Percentiles rank a stretch among this genome's conserved stretches.
phyloP scores from a whole-genome alignment of 2,797 vertebrate genomes.

The Selene dorsalis region DNA sequence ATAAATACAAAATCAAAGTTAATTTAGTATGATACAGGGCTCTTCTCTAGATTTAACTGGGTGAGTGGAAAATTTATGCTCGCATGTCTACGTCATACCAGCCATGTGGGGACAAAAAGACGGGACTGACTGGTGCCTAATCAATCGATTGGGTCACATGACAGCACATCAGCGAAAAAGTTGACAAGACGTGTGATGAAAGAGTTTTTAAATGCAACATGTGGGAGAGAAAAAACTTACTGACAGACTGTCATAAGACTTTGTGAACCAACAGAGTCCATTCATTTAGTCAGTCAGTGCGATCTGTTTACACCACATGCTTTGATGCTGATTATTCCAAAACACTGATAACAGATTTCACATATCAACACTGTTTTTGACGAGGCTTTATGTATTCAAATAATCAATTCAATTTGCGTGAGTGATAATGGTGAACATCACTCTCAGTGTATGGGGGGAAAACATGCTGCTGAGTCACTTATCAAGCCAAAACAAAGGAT shows the following conservation, averaged over 20 bases:
- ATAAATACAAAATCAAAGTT: constrained; percentile 1
- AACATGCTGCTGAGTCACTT: constrained; percentile 6
- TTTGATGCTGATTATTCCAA: constrained; percentile 9
- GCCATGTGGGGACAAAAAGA: background rate
- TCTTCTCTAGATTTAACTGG: background rate
- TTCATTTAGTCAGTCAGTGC: constrained; percentile 14
- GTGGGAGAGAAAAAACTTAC: constrained; percentile 11
- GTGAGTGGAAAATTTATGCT: background rate
- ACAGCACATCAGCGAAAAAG: constrained; percentile 10
- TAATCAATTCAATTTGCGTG: constrained; percentile 2
- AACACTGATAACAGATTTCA: constrained; percentile 3
- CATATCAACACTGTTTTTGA: background rate
- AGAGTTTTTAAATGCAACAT: background rate
- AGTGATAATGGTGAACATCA: background rate
- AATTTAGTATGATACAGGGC: background rate
- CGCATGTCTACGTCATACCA: background rate
- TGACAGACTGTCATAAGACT: constrained; percentile 42
- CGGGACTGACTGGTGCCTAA: background rate
- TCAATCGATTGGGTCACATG: constrained; percentile 27
- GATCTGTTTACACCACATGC: constrained; percentile 5
- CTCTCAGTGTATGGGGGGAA: background rate
- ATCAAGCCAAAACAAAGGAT: constrained; percentile 12
- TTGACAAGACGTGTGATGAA: constrained; percentile 5
- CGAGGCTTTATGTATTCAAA: background rate
- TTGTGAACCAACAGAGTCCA: constrained; percentile 18